Conservation (phyloP, 2,113 vertebrate genomes). For the Paracyprichromis sp. region DNA sequence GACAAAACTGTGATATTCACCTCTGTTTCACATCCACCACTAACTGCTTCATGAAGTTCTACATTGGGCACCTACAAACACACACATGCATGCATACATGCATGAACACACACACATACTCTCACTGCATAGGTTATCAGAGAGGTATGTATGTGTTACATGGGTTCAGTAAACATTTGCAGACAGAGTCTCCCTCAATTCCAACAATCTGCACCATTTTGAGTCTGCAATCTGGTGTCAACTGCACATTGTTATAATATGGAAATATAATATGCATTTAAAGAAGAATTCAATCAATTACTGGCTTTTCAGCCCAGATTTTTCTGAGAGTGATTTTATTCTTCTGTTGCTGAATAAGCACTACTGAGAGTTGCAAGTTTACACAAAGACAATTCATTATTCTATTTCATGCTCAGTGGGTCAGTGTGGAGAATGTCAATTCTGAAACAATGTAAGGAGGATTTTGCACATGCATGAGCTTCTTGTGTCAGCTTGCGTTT, state of each 20-base stretch:
- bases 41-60: neutral
- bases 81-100: no score
- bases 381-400: slow-evolving; percentile 3
- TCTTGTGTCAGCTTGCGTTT: neutral
- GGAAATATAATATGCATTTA: neutral
- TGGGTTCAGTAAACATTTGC: neutral
- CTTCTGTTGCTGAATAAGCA: neutral
- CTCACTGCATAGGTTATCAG: neutral
- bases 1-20: neutral
- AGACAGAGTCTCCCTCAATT: neutral
- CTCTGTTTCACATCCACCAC: neutral
- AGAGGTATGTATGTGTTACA: neutral
- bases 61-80: neutral
- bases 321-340: neutral
- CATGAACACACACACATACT: neutral
- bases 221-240: neutral
- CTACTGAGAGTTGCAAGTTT: slow-evolving; percentile 10
- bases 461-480: neutral
- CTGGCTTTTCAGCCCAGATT: neutral
- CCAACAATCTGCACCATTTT: neutral
- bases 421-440: slow-evolving; percentile 2
- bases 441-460: neutral
- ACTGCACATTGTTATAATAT: neutral
- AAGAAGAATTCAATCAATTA: neutral
- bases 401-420: neutral